Percentiles rank a stretch among this genome's conserved stretches.
phyloP scores from a whole-genome alignment of 2,797 vertebrate species.

The Schizopygopsis pylzovi region DNA sequence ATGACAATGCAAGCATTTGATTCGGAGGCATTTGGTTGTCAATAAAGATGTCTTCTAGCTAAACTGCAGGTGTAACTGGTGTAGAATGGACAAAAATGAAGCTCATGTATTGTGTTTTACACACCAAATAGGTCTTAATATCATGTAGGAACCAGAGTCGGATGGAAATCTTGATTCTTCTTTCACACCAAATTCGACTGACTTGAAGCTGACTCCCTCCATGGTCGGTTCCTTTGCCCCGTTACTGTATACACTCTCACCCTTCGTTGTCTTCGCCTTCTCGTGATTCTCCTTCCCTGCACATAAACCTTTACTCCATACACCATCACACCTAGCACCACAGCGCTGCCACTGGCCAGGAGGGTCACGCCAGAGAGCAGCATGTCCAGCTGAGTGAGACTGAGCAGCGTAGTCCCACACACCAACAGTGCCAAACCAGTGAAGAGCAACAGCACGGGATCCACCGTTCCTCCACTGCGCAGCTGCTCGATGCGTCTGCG shows the following conservation, averaged over 20 bases:
- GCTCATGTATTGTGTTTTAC: not conserved
- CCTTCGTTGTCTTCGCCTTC: slow-evolving; percentile 59
- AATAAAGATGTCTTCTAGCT: not conserved
- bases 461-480: slow-evolving; percentile 88
- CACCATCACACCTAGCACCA: slow-evolving; percentile 75
- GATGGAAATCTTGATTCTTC: not conserved
- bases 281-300: slow-evolving; percentile 65
- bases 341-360: slow-evolving; percentile 75
- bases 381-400: slow-evolving; percentile 81
- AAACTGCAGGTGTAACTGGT: not conserved
- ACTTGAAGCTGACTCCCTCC: slow-evolving; percentile 84
- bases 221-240: slow-evolving; percentile 71
- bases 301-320: slow-evolving; percentile 65
- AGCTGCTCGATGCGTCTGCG: slow-evolving; percentile 86
- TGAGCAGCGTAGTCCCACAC: slow-evolving; percentile 84
- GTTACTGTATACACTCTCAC: slow-evolving; percentile 85
- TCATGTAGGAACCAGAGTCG: not conserved
- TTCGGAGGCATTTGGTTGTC: slow-evolving; percentile 3
- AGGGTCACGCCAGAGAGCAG: slow-evolving; percentile 84
- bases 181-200: slow-evolving; percentile 88
- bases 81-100: not conserved
- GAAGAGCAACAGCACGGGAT: slow-evolving; percentile 83
- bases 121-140: not conserved
- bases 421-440: slow-evolving; percentile 82
- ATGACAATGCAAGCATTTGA: not conserved